Evolutionary conservation across 2,888 invertebrate genomes (phyloP).

Genomic region (Caenorhabditis imperialis): DNA sequence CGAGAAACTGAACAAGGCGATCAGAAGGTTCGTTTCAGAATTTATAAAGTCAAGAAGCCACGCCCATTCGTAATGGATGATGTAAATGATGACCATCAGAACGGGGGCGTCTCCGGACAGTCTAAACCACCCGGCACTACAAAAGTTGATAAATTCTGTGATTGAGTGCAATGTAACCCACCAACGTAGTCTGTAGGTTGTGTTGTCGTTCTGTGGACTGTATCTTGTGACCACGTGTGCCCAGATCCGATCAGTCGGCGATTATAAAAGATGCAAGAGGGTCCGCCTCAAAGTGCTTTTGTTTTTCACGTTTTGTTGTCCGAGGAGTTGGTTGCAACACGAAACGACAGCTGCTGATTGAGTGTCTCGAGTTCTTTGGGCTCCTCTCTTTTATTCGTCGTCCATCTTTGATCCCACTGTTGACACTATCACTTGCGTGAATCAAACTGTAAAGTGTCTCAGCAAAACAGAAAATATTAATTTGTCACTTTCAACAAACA

Average conservation of each 20-base stretch:
- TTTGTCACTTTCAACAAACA: background rate
- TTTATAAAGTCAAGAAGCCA: too few relatives aligned
- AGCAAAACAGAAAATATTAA: too few relatives aligned
- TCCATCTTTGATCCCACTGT: too few relatives aligned
- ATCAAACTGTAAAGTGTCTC: too few relatives aligned
- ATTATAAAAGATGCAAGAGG: conserved; percentile 30
- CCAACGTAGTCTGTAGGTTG: conserved; percentile 31
- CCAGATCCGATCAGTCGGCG: conserved; percentile 4
- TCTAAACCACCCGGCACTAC: too few relatives aligned
- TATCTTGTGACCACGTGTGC: conserved; percentile 13
- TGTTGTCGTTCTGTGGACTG: conserved; percentile 20
- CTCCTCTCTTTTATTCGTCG: too few relatives aligned
- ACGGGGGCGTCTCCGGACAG: too few relatives aligned
- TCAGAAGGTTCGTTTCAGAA: conserved; percentile 18
- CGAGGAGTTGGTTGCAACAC: background rate
- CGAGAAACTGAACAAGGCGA: conserved; percentile 27
- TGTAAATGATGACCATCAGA: too few relatives aligned
- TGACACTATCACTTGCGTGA: too few relatives aligned
- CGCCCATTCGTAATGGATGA: too few relatives aligned
- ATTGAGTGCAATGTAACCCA: background rate
- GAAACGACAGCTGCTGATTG: conserved; percentile 3
- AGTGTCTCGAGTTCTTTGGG: too few relatives aligned
- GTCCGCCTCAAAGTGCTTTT: conserved; percentile 4
- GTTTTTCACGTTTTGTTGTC: conserved; percentile 12
- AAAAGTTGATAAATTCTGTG: too few relatives aligned